phyloP scores from a whole-genome alignment of 2,113 vertebrate species.

The Oncorhynchus kisutch region DNA sequence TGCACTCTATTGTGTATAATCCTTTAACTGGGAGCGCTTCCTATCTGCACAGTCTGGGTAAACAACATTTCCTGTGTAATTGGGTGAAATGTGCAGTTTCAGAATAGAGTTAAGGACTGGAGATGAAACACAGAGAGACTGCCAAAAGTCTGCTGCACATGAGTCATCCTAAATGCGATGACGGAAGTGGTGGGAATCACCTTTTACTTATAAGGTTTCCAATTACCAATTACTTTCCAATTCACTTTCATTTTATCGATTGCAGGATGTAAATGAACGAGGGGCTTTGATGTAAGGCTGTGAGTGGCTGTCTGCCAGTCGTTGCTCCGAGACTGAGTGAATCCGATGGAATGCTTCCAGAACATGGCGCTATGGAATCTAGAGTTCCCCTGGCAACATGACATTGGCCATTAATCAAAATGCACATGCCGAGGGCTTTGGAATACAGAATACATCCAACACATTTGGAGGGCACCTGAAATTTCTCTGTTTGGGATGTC shows the following conservation, averaged over 20 bases:
- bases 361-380: background rate
- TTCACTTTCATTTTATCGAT: constrained; percentile 13
- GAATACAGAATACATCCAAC: background rate
- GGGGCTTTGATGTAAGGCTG: background rate
- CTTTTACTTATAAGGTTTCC: constrained; percentile 3
- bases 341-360: background rate
- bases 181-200: background rate
- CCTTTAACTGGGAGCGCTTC: too few species aligned
- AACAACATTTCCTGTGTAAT: background rate
- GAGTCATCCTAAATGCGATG: constrained; percentile 2
- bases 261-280: background rate
- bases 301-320: constrained; percentile 4
- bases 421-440: background rate
- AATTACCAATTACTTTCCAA: background rate
- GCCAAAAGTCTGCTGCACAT: background rate
- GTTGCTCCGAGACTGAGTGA: background rate
- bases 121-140: background rate
- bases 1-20: too few species aligned
- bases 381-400: background rate
- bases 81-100: background rate
- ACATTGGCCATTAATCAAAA: constrained; percentile 7
- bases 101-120: background rate
- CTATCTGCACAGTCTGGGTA: too few species aligned
- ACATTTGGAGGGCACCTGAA: background rate
- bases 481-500: background rate